Evolutionary conservation across 2,797 vertebrate species (phyloP).

Genomic region (Schizopygopsis malacanthus): DNA sequence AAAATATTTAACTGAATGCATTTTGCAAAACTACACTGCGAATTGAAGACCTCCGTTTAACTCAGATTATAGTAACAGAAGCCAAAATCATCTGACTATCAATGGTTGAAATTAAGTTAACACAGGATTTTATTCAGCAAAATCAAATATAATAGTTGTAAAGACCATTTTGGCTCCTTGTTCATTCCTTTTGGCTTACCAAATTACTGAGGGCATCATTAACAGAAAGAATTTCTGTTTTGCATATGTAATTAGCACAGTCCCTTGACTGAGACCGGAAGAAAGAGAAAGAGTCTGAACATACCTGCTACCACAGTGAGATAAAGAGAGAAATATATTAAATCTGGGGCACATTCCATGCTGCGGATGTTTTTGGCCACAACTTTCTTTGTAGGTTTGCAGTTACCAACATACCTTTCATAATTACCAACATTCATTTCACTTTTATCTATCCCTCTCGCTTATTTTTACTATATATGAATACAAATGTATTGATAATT

Average conservation of each 20-base stretch:
- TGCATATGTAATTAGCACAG: slow-evolving; percentile 34
- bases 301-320: slow-evolving; percentile 4
- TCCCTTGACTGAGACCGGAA: slow-evolving; percentile 16
- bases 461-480: neutral
- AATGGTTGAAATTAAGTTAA: slow-evolving; percentile 34
- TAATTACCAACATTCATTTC: neutral
- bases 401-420: neutral
- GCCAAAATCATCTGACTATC: slow-evolving; percentile 13
- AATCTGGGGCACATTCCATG: slow-evolving; percentile 23
- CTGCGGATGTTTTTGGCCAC: slow-evolving; percentile 15
- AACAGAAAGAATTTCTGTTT: slow-evolving; percentile 14
- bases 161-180: neutral
- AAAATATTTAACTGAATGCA: slow-evolving; percentile 34
- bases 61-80: neutral
- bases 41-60: slow-evolving; percentile 5
- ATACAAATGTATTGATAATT: too few relatives aligned
- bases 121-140: neutral
- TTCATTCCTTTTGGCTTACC: neutral
- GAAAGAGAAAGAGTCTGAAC: neutral
- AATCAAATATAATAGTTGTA: neutral
- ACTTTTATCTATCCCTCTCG: neutral
- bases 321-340: slow-evolving; percentile 6
- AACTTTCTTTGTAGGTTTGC: slow-evolving; percentile 1
- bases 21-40: slow-evolving; percentile 26
- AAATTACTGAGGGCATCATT: slow-evolving; percentile 34